Conservation (phyloP, 2,888 invertebrate genomes). For the Allophyes oxyacanthae region DNA sequence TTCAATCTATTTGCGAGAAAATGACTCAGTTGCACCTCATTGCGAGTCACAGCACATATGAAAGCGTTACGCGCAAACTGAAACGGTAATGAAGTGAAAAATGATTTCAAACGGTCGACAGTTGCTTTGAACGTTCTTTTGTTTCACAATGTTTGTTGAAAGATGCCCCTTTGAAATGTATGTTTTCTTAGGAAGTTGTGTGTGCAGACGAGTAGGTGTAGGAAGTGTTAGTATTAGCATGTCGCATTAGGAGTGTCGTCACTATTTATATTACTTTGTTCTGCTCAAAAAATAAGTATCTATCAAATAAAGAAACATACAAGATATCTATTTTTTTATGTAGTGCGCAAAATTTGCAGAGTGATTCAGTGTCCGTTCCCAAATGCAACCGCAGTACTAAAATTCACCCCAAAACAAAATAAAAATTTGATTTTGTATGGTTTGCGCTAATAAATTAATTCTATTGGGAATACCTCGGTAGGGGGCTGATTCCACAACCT, state of each 20-base stretch:
- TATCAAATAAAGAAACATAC: not conserved
- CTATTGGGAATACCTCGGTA: too few relatives aligned
- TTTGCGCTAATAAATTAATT: too few relatives aligned
- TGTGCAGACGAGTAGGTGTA: constrained; percentile 12
- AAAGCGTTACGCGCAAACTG: constrained; percentile 60
- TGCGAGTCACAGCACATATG: constrained; percentile 63
- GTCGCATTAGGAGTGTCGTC: not conserved
- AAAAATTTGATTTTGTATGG: too few relatives aligned
- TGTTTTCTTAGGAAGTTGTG: constrained; percentile 54
- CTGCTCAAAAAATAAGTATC: not conserved
- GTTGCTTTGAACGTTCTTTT: constrained; percentile 50
- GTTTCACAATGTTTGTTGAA: constrained; percentile 49
- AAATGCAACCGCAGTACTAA: too few relatives aligned
- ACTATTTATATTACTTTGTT: not conserved
- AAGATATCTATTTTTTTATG: too few relatives aligned
- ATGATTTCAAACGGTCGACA: constrained; percentile 63
- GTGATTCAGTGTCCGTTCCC: too few relatives aligned
- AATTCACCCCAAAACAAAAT: too few relatives aligned
- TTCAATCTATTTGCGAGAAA: constrained; percentile 43
- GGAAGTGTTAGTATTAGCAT: not conserved
- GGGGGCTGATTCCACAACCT: too few relatives aligned
- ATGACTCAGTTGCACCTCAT: constrained; percentile 54
- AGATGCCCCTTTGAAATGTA: constrained; percentile 54
- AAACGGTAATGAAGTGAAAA: constrained; percentile 70
- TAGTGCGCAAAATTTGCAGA: too few relatives aligned